These are phyloP conservation scores for Phyllotreta striolata DNA, from an alignment of 2,888 invertebrate species.

Conservation along the genomic window DNA sequence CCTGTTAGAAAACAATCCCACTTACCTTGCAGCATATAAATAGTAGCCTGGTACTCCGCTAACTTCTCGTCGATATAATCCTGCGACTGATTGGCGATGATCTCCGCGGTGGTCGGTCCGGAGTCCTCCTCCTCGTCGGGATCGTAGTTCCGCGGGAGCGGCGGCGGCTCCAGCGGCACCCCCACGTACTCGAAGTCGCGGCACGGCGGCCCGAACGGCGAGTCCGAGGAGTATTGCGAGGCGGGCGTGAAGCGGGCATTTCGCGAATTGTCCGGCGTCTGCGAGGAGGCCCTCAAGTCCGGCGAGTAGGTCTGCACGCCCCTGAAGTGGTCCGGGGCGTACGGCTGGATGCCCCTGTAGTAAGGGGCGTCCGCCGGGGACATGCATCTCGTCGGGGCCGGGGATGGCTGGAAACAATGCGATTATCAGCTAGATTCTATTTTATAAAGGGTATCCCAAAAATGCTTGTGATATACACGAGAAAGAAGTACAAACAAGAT, in stretches of 20 bases:
- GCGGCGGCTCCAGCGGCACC: conserved; percentile 75
- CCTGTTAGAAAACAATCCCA: not conserved
- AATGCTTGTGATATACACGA: too few relatives aligned
- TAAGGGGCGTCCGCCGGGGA: conserved; percentile 61
- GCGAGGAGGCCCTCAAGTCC: conserved; percentile 46
- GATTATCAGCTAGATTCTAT: too few relatives aligned
- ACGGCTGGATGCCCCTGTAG: conserved; percentile 53
- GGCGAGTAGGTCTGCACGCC: conserved; percentile 52
- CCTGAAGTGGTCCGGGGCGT: conserved; percentile 52
- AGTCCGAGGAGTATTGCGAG: conserved; percentile 36
- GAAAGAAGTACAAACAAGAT: conserved; percentile 1
- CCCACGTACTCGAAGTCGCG: conserved; percentile 77
- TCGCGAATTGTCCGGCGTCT: conserved; percentile 27
- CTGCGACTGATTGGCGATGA: conserved; percentile 92
- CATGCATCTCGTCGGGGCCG: conserved; percentile 64
- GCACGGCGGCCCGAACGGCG: conserved; percentile 60
- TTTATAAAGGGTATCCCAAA: too few relatives aligned
- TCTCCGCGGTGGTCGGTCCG: conserved; percentile 89
- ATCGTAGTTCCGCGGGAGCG: conserved; percentile 61
- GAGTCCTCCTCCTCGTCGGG: conserved; percentile 74
- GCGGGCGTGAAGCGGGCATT: conserved; percentile 8
- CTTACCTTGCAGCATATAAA: conserved; percentile 88
- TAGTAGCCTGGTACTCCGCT: conserved; percentile 92
- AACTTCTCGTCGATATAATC: conserved; percentile 94
- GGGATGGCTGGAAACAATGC: conserved; percentile 61